Evolutionary conservation across 1,140 invertebrate genomes (phyloP).

Genomic region (Drosophila ananassae): DNA sequence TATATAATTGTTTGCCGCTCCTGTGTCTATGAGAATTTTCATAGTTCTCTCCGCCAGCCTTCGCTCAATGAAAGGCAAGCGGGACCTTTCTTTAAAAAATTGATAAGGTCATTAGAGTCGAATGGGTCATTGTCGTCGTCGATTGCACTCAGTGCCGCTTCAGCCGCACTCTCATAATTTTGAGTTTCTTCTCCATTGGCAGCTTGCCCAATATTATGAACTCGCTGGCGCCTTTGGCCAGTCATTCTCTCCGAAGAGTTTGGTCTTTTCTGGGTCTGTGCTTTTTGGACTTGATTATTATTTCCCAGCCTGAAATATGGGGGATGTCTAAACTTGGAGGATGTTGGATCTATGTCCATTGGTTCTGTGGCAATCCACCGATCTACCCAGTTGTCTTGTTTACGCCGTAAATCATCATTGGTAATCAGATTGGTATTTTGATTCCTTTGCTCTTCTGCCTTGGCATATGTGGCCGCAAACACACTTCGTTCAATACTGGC

Average conservation of each 20-base stretch:
- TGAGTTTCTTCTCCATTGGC: background rate
- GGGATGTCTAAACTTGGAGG: background rate
- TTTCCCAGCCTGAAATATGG: background rate
- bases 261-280: background rate
- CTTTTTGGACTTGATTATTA: background rate
- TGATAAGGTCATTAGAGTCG: too few relatives aligned
- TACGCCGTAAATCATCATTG: background rate
- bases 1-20: too few relatives aligned
- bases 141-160: background rate
- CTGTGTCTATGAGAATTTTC: too few relatives aligned
- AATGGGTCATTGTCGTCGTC: too few relatives aligned
- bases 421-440: too few relatives aligned
- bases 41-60: too few relatives aligned
- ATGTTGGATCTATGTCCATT: too few relatives aligned
- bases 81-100: too few relatives aligned
- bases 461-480: too few relatives aligned
- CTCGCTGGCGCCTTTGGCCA: background rate
- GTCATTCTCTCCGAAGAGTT: conserved; percentile 1
- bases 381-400: background rate
- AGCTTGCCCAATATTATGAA: background rate
- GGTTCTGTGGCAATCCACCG: background rate
- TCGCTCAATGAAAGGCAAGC: too few relatives aligned
- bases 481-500: too few relatives aligned
- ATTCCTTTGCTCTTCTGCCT: background rate
- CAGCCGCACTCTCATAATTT: background rate